These are phyloP conservation scores for Pinctada fucata DNA, from an alignment of 2,888 invertebrate genomes.

Conservation along the genomic window DNA sequence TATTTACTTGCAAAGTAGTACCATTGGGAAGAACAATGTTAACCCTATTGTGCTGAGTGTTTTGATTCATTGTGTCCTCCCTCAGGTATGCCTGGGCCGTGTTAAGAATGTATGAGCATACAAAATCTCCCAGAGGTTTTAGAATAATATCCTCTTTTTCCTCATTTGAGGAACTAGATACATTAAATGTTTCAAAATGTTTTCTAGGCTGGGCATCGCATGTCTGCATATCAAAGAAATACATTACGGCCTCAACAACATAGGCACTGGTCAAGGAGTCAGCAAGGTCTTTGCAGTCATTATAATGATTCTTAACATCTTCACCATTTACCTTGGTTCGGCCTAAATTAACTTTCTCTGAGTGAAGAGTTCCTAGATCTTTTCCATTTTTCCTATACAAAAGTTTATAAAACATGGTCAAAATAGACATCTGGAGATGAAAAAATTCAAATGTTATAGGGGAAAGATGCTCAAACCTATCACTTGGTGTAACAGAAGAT, in stretches of 20 bases:
- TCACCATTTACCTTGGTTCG: conserved; percentile 5
- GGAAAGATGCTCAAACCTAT: conserved; percentile 20
- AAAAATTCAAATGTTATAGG: conserved; percentile 30
- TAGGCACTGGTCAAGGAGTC: conserved; percentile 7
- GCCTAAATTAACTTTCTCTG: conserved; percentile 11
- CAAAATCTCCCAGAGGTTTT: conserved; percentile 7
- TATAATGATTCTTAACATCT: conserved; percentile 19
- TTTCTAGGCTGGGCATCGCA: not conserved
- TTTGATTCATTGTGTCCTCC: not conserved
- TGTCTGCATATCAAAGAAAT: conserved; percentile 9
- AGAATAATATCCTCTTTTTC: conserved; percentile 6
- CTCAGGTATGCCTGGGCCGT: not conserved
- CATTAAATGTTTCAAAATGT: not conserved
- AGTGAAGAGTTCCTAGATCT: conserved; percentile 21
- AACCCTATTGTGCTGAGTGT: not conserved
- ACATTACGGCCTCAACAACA: conserved; percentile 10
- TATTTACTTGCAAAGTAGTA: not conserved
- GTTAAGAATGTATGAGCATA: not conserved
- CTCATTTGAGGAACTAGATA: not conserved
- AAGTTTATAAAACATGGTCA: conserved; percentile 27
- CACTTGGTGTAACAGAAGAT: not conserved
- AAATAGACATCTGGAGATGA: conserved; percentile 25
- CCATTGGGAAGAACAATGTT: conserved; percentile 12
- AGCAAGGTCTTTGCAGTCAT: conserved; percentile 17
- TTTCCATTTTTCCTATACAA: conserved; percentile 20